These are phyloP conservation scores for Acanthosepion lycidas DNA, from an alignment of 2,888 invertebrate species.

Conservation along the genomic window DNA sequence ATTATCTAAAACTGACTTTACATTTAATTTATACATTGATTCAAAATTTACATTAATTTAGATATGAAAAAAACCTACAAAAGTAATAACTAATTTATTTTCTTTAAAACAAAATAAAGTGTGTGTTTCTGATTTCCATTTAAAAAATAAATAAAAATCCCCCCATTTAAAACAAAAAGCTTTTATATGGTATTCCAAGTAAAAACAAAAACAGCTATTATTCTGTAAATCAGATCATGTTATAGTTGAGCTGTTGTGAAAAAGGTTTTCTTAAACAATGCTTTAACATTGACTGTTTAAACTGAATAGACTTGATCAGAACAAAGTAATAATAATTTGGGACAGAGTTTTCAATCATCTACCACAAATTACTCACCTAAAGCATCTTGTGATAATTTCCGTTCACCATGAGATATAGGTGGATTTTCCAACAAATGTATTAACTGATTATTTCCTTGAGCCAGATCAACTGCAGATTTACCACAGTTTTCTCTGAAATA, in stretches of 20 bases:
- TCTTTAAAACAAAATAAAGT: too few species aligned
- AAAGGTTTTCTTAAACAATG: neutral
- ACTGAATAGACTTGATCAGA: neutral
- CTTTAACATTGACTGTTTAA: neutral
- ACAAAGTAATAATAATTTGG: neutral
- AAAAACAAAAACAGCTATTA: too few species aligned
- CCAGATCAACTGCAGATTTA: slow-evolving; percentile 74
- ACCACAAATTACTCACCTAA: neutral
- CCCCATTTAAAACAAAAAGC: too few species aligned
- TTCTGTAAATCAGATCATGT: neutral
- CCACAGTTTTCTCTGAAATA: slow-evolving; percentile 74
- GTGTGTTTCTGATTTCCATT: too few species aligned
- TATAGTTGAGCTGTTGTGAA: neutral
- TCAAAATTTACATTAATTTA: too few species aligned
- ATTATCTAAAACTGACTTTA: too few species aligned
- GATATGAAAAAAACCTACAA: too few species aligned
- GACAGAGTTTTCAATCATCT: neutral
- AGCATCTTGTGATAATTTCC: slow-evolving; percentile 24
- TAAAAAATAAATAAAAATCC: too few species aligned
- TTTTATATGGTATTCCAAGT: too few species aligned
- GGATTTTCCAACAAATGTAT: slow-evolving; percentile 63
- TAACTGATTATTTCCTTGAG: slow-evolving; percentile 73
- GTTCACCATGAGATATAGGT: slow-evolving; percentile 49
- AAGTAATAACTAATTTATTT: too few species aligned
- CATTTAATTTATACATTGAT: too few species aligned